These are phyloP conservation scores for Phanerotoma sp. DNA, from an alignment of 2,888 invertebrate species.

Conservation along the genomic window DNA sequence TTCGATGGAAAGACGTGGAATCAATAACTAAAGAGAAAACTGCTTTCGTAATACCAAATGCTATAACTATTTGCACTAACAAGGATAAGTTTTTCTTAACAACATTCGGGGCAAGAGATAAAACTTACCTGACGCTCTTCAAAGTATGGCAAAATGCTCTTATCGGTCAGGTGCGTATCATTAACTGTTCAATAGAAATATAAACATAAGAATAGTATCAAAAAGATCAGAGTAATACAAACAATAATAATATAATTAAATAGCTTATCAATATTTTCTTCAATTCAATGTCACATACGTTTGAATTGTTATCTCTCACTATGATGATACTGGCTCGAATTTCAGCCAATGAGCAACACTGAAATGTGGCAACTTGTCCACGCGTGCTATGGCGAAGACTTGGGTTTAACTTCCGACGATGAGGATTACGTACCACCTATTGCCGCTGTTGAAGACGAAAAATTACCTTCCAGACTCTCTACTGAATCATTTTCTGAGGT, in stretches of 20 bases:
- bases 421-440: conserved; percentile 73
- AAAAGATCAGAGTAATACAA: background rate
- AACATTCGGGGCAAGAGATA: conserved; percentile 91
- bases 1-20: conserved; percentile 88
- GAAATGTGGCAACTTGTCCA: conserved; percentile 77
- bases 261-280: background rate
- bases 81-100: conserved; percentile 90
- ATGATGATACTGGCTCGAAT: conserved; percentile 24
- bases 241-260: background rate
- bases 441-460: conserved; percentile 47
- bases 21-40: conserved; percentile 95
- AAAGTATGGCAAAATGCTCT: conserved; percentile 95
- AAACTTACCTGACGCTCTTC: conserved; percentile 93
- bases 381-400: conserved; percentile 89
- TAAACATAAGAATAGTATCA: background rate
- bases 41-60: conserved; percentile 93
- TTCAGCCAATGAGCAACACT: conserved; percentile 62
- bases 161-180: conserved; percentile 69
- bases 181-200: conserved; percentile 5
- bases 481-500: conserved; percentile 60
- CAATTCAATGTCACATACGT: background rate
- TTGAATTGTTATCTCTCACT: conserved; percentile 2
- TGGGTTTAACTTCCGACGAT: conserved; percentile 91
- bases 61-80: conserved; percentile 81
- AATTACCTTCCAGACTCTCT: conserved; percentile 56